These are phyloP conservation scores for Sebastes steindachneri DNA, from an alignment of 2,797 vertebrate species.

Conservation along the genomic window DNA sequence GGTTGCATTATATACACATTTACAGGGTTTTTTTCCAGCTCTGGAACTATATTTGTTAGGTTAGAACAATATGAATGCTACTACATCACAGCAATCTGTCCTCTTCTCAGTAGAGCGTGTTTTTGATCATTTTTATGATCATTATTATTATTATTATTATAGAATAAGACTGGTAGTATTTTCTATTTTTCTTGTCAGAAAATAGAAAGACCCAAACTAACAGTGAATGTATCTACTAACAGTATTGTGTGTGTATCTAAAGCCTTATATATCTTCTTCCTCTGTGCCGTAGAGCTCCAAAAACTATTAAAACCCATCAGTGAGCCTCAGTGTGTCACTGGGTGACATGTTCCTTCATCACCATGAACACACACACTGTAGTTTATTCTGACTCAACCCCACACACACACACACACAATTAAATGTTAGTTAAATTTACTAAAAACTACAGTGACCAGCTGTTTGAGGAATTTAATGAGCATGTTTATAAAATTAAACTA, in stretches of 20 bases:
- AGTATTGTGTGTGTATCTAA: background rate
- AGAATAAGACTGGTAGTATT: too few relatives aligned
- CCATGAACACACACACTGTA: background rate
- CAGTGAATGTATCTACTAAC: too few relatives aligned
- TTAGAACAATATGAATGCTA: background rate
- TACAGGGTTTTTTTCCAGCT: background rate
- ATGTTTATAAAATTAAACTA: background rate
- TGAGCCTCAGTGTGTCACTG: background rate
- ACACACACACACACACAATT: too few relatives aligned
- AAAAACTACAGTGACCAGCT: background rate
- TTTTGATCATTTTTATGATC: too few relatives aligned
- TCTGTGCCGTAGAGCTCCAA: background rate
- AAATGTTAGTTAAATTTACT: too few relatives aligned
- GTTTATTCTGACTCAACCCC: background rate
- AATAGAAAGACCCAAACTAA: too few relatives aligned
- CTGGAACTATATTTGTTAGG: background rate
- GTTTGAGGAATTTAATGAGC: accelerated
- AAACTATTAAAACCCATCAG: background rate
- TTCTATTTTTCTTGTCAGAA: too few relatives aligned
- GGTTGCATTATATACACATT: background rate
- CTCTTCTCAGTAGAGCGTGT: background rate
- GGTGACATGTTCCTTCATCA: background rate
- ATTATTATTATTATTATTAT: too few relatives aligned
- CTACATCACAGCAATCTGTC: background rate
- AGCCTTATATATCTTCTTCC: background rate